A percentile compares a stretch with the other conserved stretches of the same genome.
Evolutionary conservation across 1,140 invertebrate species (phyloP).

Genomic region (Micrasema minimum): DNA sequence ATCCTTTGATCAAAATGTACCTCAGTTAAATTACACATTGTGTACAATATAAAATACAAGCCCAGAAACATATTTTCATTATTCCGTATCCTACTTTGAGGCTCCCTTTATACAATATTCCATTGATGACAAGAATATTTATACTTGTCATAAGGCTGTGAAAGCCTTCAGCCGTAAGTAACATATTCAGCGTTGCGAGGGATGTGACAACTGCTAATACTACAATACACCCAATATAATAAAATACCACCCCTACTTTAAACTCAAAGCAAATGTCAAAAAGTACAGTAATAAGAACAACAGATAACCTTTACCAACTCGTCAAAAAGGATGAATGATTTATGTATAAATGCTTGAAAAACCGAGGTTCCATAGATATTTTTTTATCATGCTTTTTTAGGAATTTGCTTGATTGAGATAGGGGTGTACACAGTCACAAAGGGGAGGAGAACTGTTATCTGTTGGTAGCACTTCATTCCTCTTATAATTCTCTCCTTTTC

Average conservation of each 20-base stretch:
- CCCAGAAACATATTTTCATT: conserved; percentile 2
- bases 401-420: not conserved
- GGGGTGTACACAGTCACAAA: not conserved
- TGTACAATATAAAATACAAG: no score
- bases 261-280: conserved; percentile 24
- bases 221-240: conserved; percentile 46
- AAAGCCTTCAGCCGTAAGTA: conserved; percentile 33
- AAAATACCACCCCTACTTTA: conserved; percentile 37
- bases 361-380: no score
- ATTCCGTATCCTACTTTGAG: not conserved
- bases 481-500: conserved; percentile 49
- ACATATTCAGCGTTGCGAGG: conserved; percentile 38
- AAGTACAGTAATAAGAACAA: not conserved
- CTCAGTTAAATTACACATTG: no score
- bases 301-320: not conserved
- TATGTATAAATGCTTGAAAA: no score
- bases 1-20: no score
- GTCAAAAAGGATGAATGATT: not conserved
- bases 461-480: conserved; percentile 49
- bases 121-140: conserved; percentile 15
- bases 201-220: conserved; percentile 47
- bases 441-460: conserved; percentile 42
- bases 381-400: conserved; percentile 7
- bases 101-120: conserved; percentile 14
- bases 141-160: conserved; percentile 17